These are phyloP conservation scores for Salticus scenicus DNA, from an alignment of 2,888 invertebrate genomes.

Conservation along the genomic window DNA sequence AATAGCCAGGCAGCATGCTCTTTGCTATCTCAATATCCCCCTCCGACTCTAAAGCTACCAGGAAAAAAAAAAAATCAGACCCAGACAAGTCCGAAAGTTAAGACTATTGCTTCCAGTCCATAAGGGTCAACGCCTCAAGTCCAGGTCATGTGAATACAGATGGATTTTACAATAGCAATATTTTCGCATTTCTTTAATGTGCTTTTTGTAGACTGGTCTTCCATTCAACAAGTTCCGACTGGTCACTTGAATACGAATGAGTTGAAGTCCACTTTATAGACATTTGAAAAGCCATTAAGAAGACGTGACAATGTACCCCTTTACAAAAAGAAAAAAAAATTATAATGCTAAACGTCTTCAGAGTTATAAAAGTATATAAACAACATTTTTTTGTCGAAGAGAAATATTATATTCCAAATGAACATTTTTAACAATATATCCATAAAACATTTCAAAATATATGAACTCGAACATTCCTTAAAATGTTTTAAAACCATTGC, in stretches of 20 bases:
- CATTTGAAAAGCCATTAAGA: not conserved
- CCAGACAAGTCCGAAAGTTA: slow-evolving; percentile 8
- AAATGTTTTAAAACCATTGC: too few relatives aligned
- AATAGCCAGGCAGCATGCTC: slow-evolving; percentile 28
- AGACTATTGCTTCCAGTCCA: not conserved
- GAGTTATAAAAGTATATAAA: not conserved
- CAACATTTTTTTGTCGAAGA: too few relatives aligned
- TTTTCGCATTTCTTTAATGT: not conserved
- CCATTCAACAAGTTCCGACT: not conserved
- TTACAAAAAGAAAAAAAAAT: not conserved
- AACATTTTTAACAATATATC: too few relatives aligned
- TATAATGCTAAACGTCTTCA: not conserved
- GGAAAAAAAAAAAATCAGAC: not conserved
- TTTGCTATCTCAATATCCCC: slow-evolving; percentile 1
- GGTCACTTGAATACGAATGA: slow-evolving; percentile 42
- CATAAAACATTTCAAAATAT: too few relatives aligned
- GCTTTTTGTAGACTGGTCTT: slow-evolving; percentile 26
- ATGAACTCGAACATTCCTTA: too few relatives aligned
- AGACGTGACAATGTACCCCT: not conserved
- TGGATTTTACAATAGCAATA: slow-evolving; percentile 18
- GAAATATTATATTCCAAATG: too few relatives aligned
- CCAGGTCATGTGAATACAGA: slow-evolving; percentile 41
- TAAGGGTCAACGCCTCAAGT: slow-evolving; percentile 48
- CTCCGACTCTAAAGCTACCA: not conserved
- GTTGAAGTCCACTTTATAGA: not conserved